Evolutionary conservation across 2,797 vertebrate species (phyloP), one percentile per base, ranked within the genome.

Genomic region (Sphaeramia orbicularis): DNA sequence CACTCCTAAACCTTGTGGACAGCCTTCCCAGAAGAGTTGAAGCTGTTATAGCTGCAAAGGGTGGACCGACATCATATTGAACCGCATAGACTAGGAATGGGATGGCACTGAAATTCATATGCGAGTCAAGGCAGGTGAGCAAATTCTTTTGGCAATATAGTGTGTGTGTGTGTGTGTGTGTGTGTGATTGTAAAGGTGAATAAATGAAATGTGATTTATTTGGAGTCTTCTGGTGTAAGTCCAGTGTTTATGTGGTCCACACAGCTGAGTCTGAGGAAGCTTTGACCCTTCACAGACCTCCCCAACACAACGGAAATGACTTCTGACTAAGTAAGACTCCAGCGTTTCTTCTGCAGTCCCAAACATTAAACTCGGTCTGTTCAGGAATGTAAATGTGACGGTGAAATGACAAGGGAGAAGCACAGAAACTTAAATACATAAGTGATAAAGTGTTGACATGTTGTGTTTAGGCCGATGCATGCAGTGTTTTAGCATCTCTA

Each of bases 231-330:
- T n/a, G n/a, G 27, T 30, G 7, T 30, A 7, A 7, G 27, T 30
- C 7, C 32, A 60, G 81, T 85, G 85, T 86, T 90, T 86, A 89
- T 86, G 78, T 65, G 74, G 83, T 80, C 87, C 80, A 85, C 84
- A 87, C 83, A 84, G 85, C 45, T 44, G 16, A 40, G 70, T 59
- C 49, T 58, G 72, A 47, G 74, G 79, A 79, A 76, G 71, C 35
- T 56, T 75, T 88, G 86, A 91, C 86, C 86, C 78, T 64, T 66
- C 72, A 42, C 77, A 86, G 79, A 84, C 85, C 73, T 81, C 78
- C 69, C 54, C 71, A 48, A 62, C 76, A 69, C 55, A 88, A 47
- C 67, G 86, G 89, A 92, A 91, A 85, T 89, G 61, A 75, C 80
- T 85, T 75, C 58, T 72, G 66, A 61, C 73, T 56, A 14, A 67